Base-by-base conservation (phyloP, 23 tunicate genomes). In the Ciona savignyi region DNA sequence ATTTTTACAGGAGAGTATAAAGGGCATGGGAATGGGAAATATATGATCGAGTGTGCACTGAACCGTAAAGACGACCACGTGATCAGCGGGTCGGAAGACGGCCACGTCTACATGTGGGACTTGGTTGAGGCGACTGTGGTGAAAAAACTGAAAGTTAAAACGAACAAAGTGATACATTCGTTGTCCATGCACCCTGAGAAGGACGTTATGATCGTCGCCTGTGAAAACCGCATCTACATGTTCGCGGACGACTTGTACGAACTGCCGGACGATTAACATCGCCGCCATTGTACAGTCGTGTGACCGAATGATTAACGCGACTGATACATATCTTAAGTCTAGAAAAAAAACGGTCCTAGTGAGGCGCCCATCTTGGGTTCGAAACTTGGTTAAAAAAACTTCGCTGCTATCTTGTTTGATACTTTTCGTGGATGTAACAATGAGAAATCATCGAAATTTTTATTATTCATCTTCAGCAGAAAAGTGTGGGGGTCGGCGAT, bases 41-140 rank as follows among this genome's bases (percentile, higher is more conserved):
- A 89, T 67, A 82, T 75, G 73, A 66, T 89, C 9, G 88, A 89
- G 35, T 89, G 96, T 32, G 87, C 78, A 3, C 62, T 89, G 49
- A 89, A 65, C 60, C 29, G 56, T 0, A 75, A 89, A 63, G 96
- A 89, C 33, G 96, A 89, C 70, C 96, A 89, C 63, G 84, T 89
- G 3, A 68, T 89, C 4, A 78, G 85, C 49, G 96, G 96, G 22
- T 89, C 96, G 21, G 96, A 89, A 76, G 96, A 89, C 63, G 96
- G 96, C 1, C 60, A 11, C 66, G 62, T 89, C 4, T 89, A 77
- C 33, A 77, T 82, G 23, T 89, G 96, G 96, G 96, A 89, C 70
- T 78, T 89, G 73, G 74, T 89, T 62, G 88, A 89, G 35, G 96
- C 84, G 11, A 82, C 49, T 32, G 76, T 89, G 0, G 68, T 73